Evolutionary conservation across 1,140 invertebrate genomes (phyloP), one percentile per base, ranked within the genome.

Genomic region (Ceratoteleas bidentatus): DNA sequence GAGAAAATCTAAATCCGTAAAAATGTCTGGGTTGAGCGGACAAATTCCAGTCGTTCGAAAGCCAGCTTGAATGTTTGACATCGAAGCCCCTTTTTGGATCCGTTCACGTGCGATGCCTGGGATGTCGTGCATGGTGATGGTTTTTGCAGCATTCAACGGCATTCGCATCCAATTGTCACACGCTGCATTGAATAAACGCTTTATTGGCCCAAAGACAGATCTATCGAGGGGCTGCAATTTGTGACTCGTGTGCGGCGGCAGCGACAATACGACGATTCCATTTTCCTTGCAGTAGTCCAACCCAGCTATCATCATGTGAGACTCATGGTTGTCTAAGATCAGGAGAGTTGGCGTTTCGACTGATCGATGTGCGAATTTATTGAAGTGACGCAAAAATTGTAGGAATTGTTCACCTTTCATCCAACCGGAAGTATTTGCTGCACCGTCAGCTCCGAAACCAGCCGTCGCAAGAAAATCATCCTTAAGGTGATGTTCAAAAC

Each of bases 141-240:
- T 69, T 52, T 15, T 69, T 57, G 50, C 66, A 69, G 54, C 50
- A 56, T 69, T 69, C 52, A 56, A 15, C 16, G 53, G 58, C 56
- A 50, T 69, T 54, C 68, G 33, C 85, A 57, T 68, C 65, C 53
- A 68, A 36, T 38, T 49, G 43, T 68, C 53, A 45, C 53, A 68
- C 5, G 52, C 52, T 57, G 52, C 32, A 16, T 68, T 68, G 14
- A 47, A 56, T 13, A 45, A 16, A 36, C n/a, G 52, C 33, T 68
- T 57, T 24, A 57, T 49, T 33, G 65, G 38, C 10, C 16, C 65
- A 58, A 58, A 69, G 14, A 69, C 66, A 58, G 54, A 36, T 49
- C 52, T 68, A 81, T 92, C 90, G 3, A 92, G 79, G 8, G 87
- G 88, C 68, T 90, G 88, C 4, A 89, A 70, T 77, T 86, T 87